Percentiles rank a stretch among this genome's conserved stretches.
These are phyloP conservation scores for Siderastrea siderea DNA, from an alignment of 92 coral and sea anemone species.

Conservation along the genomic window DNA sequence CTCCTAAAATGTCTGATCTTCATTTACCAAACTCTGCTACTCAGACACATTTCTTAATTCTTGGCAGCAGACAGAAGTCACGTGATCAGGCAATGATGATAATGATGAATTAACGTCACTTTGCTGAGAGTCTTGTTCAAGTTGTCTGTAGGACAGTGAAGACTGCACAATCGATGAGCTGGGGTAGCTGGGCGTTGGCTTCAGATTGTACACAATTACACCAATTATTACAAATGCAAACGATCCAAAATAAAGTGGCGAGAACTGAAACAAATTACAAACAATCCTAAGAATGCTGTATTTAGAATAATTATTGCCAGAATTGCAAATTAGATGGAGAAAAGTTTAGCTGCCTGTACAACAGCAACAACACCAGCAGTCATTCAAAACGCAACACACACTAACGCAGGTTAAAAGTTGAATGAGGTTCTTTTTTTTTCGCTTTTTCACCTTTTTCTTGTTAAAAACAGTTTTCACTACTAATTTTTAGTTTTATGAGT, in stretches of 20 bases:
- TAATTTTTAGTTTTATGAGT: too few relatives aligned
- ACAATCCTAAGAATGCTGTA: neutral
- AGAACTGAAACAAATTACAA: slow-evolving; percentile 78
- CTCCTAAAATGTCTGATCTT: too few relatives aligned
- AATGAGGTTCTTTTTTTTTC: too few relatives aligned
- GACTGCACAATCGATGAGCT: neutral
- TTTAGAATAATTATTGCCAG: neutral
- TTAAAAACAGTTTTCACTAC: too few relatives aligned
- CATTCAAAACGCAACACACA: too few relatives aligned
- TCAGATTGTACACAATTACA: slow-evolving; percentile 85
- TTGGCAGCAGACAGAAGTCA: slow-evolving; percentile 38
- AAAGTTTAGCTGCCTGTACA: too few relatives aligned
- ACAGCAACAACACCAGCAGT: too few relatives aligned
- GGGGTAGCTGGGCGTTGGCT: slow-evolving; percentile 74
- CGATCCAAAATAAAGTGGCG: slow-evolving; percentile 86
- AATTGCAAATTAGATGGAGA: too few relatives aligned
- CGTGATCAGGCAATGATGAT: slow-evolving; percentile 1
- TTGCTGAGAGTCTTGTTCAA: slow-evolving; percentile 47
- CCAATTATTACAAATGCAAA: slow-evolving; percentile 84
- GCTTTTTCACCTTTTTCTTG: too few relatives aligned
- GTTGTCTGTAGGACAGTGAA: slow-evolving; percentile 28
- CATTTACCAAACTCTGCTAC: neutral
- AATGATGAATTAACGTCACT: neutral
- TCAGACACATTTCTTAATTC: slow-evolving; percentile 7
- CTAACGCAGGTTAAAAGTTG: too few relatives aligned